Conservation (phyloP, 2,113 vertebrate genomes). For the Alaudala cheleensis region DNA sequence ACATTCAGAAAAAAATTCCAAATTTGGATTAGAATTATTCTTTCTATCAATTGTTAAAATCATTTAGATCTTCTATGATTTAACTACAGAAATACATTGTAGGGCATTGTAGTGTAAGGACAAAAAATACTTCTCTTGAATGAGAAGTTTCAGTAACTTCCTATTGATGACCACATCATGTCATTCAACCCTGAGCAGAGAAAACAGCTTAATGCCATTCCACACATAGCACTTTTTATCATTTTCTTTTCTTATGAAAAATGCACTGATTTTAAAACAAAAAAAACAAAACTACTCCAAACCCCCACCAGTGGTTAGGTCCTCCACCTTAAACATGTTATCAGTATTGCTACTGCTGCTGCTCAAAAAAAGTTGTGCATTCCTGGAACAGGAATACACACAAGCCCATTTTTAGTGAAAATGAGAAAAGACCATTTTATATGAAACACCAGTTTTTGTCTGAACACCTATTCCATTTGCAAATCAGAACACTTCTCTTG, state of each 20-base stretch:
- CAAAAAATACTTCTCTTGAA: not conserved
- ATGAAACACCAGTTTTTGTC: not conserved
- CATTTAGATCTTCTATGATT: not conserved
- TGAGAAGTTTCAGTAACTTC: not conserved
- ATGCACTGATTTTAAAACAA: not conserved
- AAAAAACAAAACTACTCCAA: not conserved
- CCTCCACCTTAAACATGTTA: not conserved
- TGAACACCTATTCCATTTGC: not conserved
- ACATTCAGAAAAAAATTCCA: not conserved
- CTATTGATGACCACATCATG: not conserved
- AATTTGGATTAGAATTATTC: not conserved
- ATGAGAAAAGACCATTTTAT: not conserved
- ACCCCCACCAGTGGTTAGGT: not conserved
- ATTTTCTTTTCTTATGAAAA: not conserved
- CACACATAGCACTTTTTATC: fast-evolving
- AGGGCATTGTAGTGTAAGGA: not conserved
- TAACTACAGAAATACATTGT: not conserved
- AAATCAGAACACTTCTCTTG: not conserved
- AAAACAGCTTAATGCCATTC: not conserved
- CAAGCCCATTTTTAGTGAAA: not conserved
- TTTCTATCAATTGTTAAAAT: not conserved
- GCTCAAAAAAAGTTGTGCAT: not conserved
- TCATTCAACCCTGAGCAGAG: not conserved
- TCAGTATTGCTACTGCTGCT: not conserved
- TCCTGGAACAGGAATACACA: not conserved